phyloP scores from a whole-genome alignment of 2,888 invertebrate genomes.

The Drosophila cracens region DNA sequence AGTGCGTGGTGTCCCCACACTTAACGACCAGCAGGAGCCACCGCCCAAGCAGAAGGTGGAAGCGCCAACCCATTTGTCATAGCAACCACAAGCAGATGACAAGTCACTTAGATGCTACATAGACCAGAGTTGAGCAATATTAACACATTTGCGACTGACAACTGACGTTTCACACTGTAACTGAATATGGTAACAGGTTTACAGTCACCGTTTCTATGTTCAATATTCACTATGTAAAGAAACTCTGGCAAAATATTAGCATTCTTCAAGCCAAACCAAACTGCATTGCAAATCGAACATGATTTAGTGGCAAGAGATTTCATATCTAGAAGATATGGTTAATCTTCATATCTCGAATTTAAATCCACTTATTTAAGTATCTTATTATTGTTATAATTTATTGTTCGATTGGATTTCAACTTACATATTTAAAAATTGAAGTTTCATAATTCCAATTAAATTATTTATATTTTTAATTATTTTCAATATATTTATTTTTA shows the following conservation, averaged over 20 bases:
- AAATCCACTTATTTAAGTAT: not conserved
- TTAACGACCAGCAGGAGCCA: conserved; percentile 38
- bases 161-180: not conserved
- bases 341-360: not conserved
- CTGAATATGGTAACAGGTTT: not conserved
- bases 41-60: conserved; percentile 6
- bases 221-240: not conserved
- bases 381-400: not conserved
- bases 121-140: conserved; percentile 15
- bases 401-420: not conserved
- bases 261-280: not conserved
- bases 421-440: not conserved
- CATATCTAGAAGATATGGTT: not conserved
- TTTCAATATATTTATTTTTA: not conserved
- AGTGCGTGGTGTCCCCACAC: conserved; percentile 25
- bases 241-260: not conserved
- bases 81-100: conserved; percentile 34
- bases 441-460: not conserved
- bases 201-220: not conserved
- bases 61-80: conserved; percentile 50
- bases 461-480: not conserved
- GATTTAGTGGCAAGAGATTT: not conserved
- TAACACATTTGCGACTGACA: not conserved
- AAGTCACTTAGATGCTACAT: conserved; percentile 22
- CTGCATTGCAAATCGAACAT: not conserved